These are phyloP conservation scores for Drosophila meridionalis DNA, from an alignment of 2,888 invertebrate genomes.

Conservation along the genomic window DNA sequence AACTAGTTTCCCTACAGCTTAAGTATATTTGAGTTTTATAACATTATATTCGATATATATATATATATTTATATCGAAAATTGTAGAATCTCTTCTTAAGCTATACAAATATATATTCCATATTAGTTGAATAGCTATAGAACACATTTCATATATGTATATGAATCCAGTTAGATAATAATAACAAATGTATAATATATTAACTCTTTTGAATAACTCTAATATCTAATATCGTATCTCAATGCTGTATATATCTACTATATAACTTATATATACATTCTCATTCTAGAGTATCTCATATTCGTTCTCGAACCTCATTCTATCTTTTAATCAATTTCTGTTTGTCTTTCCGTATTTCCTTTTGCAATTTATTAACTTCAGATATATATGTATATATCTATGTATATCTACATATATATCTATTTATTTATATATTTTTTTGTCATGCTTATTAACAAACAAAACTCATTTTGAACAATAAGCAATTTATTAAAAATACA, in stretches of 20 bases:
- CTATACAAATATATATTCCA: no score
- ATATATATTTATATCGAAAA: conserved; percentile 5
- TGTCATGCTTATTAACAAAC: conserved; percentile 69
- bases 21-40: not conserved
- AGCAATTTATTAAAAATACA: conserved; percentile 66
- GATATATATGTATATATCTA: not conserved
- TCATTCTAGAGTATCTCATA: not conserved
- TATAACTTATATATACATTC: no score
- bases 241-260: no score
- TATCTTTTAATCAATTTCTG: conserved; percentile 4
- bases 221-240: no score
- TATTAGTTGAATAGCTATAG: no score
- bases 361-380: conserved; percentile 34
- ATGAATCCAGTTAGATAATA: no score
- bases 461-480: conserved; percentile 71
- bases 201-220: no score
- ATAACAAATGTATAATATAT: no score
- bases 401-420: not conserved
- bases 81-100: no score
- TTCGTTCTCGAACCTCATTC: not conserved
- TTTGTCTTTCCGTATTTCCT: conserved; percentile 46
- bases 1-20: conserved; percentile 63
- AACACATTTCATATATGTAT: no score
- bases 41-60: no score
- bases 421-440: conserved; percentile 17